These are phyloP conservation scores for Mormoops blainvillei DNA, from an alignment of 2,113 vertebrate genomes.

Conservation along the genomic window DNA sequence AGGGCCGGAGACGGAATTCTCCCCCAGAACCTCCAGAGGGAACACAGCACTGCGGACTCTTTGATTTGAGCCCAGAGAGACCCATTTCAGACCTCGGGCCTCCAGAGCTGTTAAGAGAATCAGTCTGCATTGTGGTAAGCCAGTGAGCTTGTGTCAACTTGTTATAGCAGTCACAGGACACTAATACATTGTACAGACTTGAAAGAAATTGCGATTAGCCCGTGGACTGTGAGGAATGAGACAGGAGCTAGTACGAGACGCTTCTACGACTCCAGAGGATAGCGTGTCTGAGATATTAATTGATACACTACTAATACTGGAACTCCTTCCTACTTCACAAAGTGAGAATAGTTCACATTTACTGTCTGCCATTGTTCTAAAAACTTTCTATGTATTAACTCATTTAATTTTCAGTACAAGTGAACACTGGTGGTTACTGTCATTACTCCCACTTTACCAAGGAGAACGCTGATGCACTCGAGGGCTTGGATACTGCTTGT, in stretches of 20 bases:
- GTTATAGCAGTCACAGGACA: not conserved
- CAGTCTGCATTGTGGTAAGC: not conserved
- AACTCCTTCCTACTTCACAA: not conserved
- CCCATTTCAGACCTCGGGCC: not conserved
- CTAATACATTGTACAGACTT: not conserved
- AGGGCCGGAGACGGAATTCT: not conserved
- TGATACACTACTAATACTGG: no score
- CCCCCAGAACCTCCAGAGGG: not conserved
- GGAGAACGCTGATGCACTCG: not conserved
- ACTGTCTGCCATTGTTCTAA: not conserved
- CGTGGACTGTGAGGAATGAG: not conserved
- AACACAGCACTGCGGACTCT: not conserved
- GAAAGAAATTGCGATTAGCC: not conserved
- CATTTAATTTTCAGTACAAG: not conserved
- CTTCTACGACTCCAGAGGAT: not conserved
- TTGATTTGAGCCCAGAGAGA: not conserved
- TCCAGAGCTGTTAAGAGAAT: not conserved
- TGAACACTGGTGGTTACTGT: not conserved
- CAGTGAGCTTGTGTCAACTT: not conserved
- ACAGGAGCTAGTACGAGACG: not conserved
- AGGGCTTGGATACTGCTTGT: rapidly evolving
- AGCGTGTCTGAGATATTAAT: not conserved
- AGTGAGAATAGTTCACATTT: not conserved
- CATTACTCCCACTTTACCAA: not conserved
- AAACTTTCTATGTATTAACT: not conserved